phyloP scores from a whole-genome alignment of 2,888 invertebrate genomes.

The Nemotelus nigrinus region DNA sequence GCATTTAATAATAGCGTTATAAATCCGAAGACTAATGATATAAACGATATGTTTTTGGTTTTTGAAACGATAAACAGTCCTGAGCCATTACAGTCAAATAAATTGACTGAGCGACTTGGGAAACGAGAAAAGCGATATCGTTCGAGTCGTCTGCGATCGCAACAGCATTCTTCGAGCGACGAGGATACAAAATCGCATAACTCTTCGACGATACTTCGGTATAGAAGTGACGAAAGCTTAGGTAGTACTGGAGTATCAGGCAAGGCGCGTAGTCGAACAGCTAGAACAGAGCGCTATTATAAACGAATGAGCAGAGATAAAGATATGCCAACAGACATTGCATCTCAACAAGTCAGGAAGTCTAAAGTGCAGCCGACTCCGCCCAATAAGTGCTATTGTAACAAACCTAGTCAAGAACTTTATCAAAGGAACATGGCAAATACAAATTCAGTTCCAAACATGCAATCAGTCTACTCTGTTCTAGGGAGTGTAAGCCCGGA shows the following conservation, averaged over 20 bases:
- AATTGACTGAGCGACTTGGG: constrained; percentile 52
- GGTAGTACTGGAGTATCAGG: constrained; percentile 69
- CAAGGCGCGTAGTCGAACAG: constrained; percentile 75
- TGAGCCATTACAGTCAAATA: constrained; percentile 56
- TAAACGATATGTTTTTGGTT: constrained; percentile 63
- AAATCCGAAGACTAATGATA: constrained; percentile 61
- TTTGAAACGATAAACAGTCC: constrained; percentile 58
- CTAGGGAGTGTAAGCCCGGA: constrained; percentile 64
- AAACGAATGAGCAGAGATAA: constrained; percentile 79
- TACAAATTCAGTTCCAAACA: constrained; percentile 55
- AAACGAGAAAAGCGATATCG: constrained; percentile 49
- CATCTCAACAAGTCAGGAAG: constrained; percentile 66
- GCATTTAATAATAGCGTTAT: constrained; percentile 74
- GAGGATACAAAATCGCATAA: constrained; percentile 69
- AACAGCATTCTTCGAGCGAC: constrained; percentile 58
- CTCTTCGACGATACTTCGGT: constrained; percentile 73
- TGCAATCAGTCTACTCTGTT: constrained; percentile 55
- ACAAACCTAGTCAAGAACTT: constrained; percentile 43
- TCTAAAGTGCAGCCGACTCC: constrained; percentile 63
- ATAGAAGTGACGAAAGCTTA: constrained; percentile 76
- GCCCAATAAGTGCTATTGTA: constrained; percentile 54
- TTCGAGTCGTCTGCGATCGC: constrained; percentile 34
- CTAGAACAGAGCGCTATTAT: constrained; percentile 82
- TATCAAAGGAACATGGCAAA: constrained; percentile 56
- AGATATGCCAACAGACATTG: constrained; percentile 64